A percentile compares a stretch with the other conserved stretches of the same genome.
Evolutionary conservation across 2,113 vertebrate species (phyloP).

Genomic region (Sterrhoptilus dennistouni): DNA sequence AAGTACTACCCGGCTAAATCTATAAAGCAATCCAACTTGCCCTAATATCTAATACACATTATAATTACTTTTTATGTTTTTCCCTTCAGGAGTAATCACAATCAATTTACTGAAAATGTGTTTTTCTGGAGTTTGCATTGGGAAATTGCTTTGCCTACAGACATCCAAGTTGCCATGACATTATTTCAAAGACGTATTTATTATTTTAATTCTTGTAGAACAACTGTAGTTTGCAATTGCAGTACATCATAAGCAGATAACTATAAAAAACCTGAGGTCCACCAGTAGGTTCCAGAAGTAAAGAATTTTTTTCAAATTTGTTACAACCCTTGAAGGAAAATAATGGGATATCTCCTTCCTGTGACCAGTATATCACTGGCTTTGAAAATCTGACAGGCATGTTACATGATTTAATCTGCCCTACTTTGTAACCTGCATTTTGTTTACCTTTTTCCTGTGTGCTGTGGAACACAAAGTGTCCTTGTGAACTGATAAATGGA

Average conservation of each 20-base stretch:
- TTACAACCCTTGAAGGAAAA: neutral
- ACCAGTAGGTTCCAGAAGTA: neutral
- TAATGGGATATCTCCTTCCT: neutral
- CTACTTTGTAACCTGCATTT: neutral
- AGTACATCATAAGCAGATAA: neutral
- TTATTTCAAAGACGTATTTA: conserved; percentile 10
- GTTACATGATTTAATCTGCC: neutral
- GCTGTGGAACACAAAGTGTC: neutral
- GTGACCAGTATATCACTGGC: neutral
- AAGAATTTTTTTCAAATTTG: neutral
- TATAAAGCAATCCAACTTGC: conserved; percentile 47
- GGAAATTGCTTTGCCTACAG: conserved; percentile 41
- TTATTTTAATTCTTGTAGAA: neutral
- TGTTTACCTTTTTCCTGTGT: neutral
- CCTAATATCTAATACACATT: conserved; percentile 39
- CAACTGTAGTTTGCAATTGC: neutral
- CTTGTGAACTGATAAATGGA: neutral
- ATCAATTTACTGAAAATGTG: conserved; percentile 56
- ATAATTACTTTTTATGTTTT: conserved; percentile 55
- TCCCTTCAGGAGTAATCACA: conserved; percentile 39
- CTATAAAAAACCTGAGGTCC: neutral
- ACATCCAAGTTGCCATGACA: neutral
- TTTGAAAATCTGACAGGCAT: neutral
- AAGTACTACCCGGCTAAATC: conserved; percentile 19
- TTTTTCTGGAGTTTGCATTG: neutral